Percentiles rank a stretch among this genome's conserved stretches.
Evolutionary conservation across 2,888 invertebrate genomes (phyloP).

Genomic region (Mesorhabditis sp.): DNA sequence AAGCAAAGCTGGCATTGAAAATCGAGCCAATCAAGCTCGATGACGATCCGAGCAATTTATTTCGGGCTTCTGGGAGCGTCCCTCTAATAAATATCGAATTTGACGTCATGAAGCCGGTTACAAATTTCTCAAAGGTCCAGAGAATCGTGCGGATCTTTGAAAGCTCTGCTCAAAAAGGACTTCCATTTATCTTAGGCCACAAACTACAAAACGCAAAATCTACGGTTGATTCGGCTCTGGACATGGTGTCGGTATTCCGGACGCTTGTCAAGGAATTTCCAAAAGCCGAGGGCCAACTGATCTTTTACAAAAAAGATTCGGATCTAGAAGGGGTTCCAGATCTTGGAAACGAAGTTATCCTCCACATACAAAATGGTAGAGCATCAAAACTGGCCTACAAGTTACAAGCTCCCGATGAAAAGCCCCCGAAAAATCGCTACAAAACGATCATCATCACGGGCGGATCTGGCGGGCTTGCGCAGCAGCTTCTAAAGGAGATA

Average conservation of each 20-base stretch:
- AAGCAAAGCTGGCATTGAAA: no score
- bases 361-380: no score
- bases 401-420: not conserved
- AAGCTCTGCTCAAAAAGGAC: no score
- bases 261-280: not conserved
- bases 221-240: not conserved
- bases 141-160: not conserved
- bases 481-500: conserved; percentile 21
- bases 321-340: not conserved
- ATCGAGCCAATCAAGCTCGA: no score
- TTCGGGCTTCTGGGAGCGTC: no score
- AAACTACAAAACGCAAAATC: no score
- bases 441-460: conserved; percentile 34
- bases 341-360: not conserved
- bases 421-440: not conserved
- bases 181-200: no score
- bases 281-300: not conserved
- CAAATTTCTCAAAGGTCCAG: conserved; percentile 18
- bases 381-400: no score
- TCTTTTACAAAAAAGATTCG: not conserved
- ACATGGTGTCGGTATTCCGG: not conserved
- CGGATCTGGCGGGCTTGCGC: conserved; percentile 44
- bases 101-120: no score
- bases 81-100: no score
- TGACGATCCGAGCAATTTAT: no score